These are phyloP conservation scores for Chromoteleia sp. DNA, from an alignment of 2,888 invertebrate species.

Conservation along the genomic window DNA sequence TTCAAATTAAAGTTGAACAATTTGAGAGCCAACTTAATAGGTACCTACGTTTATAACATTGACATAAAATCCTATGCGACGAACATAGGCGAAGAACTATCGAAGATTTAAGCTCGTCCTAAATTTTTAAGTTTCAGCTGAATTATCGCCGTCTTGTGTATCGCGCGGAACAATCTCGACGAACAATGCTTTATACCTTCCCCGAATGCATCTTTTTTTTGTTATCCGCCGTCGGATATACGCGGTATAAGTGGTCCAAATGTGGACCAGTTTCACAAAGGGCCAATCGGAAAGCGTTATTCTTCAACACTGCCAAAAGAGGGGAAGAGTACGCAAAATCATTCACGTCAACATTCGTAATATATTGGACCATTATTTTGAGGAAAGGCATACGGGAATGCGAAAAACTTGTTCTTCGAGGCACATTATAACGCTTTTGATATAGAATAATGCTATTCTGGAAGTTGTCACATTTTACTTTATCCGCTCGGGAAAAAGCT, in stretches of 20 bases:
- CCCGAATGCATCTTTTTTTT: conserved; percentile 18
- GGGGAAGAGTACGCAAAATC: conserved; percentile 22
- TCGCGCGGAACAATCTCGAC: conserved; percentile 21
- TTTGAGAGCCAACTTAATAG: background rate
- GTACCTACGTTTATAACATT: background rate
- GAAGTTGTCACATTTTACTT: background rate
- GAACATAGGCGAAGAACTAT: background rate
- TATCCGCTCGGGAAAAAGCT: background rate
- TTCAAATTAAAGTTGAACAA: too few species aligned
- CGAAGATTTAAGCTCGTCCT: conserved; percentile 30
- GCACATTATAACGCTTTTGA: background rate
- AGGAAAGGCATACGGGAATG: conserved; percentile 1
- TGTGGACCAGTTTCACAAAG: conserved; percentile 15
- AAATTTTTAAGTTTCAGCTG: conserved; percentile 27
- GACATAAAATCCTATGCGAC: background rate
- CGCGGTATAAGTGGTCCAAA: background rate
- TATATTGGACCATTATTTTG: conserved; percentile 12
- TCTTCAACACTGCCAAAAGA: conserved; percentile 19
- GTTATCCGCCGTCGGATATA: background rate
- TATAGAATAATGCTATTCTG: background rate
- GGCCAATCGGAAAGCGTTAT: conserved; percentile 18
- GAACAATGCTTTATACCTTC: conserved; percentile 38
- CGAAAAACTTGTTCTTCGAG: conserved; percentile 5
- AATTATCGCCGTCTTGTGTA: conserved; percentile 40
- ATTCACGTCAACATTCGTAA: conserved; percentile 23